These are phyloP conservation scores for Sussaba pulchella DNA, from an alignment of 2,888 invertebrate genomes.

Conservation along the genomic window DNA sequence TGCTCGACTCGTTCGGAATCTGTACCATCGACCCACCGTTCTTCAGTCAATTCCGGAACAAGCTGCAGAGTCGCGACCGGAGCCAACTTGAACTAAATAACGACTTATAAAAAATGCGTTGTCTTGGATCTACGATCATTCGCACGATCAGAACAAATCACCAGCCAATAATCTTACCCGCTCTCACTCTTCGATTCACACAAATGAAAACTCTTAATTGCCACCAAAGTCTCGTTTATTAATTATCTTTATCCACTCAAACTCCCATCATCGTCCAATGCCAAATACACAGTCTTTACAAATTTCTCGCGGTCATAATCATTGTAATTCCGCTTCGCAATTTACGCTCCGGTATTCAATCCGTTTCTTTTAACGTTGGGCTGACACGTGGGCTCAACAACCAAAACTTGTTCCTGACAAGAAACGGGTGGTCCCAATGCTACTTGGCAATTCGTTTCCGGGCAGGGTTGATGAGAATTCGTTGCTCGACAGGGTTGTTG, in stretches of 20 bases:
- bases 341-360: constrained; percentile 56
- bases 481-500: constrained; percentile 52
- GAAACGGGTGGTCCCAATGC: constrained; percentile 26
- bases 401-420: constrained; percentile 65
- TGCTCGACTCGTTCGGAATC: too few relatives aligned
- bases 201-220: background rate
- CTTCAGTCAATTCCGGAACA: too few relatives aligned
- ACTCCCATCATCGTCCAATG: too few relatives aligned
- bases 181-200: background rate
- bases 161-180: background rate
- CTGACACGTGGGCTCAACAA: constrained; percentile 70
- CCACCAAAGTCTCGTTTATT: background rate
- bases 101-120: too few relatives aligned
- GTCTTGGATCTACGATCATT: too few relatives aligned
- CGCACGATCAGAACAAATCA: background rate
- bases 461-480: constrained; percentile 54
- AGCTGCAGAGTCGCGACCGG: too few relatives aligned
- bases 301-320: background rate
- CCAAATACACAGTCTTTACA: background rate
- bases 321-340: background rate
- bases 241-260: background rate
- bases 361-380: constrained; percentile 73
- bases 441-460: constrained; percentile 52
- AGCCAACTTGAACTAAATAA: too few relatives aligned
- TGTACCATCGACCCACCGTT: too few relatives aligned